phyloP scores from a whole-genome alignment of 1,140 invertebrate species.

The Pteromalus puparum region DNA sequence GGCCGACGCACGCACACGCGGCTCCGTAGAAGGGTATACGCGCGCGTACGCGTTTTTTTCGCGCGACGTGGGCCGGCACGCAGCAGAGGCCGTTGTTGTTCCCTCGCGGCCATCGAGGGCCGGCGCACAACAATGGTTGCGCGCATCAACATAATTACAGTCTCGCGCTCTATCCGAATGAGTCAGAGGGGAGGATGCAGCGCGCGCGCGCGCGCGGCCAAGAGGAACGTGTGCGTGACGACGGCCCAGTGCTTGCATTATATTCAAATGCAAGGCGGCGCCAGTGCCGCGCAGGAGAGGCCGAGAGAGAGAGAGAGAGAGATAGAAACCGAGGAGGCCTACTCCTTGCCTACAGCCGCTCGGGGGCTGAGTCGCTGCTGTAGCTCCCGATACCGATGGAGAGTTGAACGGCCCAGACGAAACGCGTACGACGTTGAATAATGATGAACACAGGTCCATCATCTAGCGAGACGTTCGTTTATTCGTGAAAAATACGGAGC shows the following conservation, averaged over 20 bases:
- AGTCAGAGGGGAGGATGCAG: conserved; percentile 23
- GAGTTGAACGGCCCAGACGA: too few relatives aligned
- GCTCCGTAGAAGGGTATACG: not conserved
- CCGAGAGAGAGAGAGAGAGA: not conserved
- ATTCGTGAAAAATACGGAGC: not conserved
- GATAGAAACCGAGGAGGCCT: not conserved
- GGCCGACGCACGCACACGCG: not conserved
- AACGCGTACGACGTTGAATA: too few relatives aligned
- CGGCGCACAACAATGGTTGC: conserved; percentile 50
- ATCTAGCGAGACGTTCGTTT: too few relatives aligned
- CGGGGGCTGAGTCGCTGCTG: conserved; percentile 4
- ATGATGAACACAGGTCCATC: too few relatives aligned
- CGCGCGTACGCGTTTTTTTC: conserved; percentile 23
- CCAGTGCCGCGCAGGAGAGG: not conserved
- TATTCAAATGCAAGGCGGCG: conserved; percentile 55
- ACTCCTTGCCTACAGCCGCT: not conserved
- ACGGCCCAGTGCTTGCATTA: conserved; percentile 26
- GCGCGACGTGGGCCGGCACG: not conserved
- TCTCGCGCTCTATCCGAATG: conserved; percentile 33
- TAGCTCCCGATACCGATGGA: too few relatives aligned
- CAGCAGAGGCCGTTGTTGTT: conserved; percentile 15
- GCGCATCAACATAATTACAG: conserved; percentile 53
- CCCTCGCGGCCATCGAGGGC: conserved; percentile 39
- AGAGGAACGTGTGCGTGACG: conserved; percentile 43
- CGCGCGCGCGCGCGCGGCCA: not conserved